Conservation (phyloP, 2,113 vertebrate species). For the rat (Rattus norvegicus) region GRCr8 NC_086020.1:111677001-111677500, state of each 20-base stretch:
- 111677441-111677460: background rate
- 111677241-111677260: constrained; percentile 87
- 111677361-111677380: background rate
- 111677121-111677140: constrained; percentile 82
- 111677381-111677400: background rate
- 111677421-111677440: background rate
- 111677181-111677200: constrained; percentile 54
- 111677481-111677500: constrained; percentile 31
- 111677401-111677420: background rate
- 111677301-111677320: constrained; percentile 84
- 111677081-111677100: constrained; percentile 87
- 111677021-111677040: constrained; percentile 84
- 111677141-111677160: constrained; percentile 75
- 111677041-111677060: constrained; percentile 87
- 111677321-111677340: constrained; percentile 81
- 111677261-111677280: constrained; percentile 82
- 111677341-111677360: constrained; percentile 87
- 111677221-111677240: constrained; percentile 82
- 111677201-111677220: constrained; percentile 86
- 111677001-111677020: constrained; percentile 86
- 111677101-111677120: constrained; percentile 86
- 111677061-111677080: constrained; percentile 88
- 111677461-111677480: background rate
- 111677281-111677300: constrained; percentile 79
- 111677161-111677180: constrained; percentile 52